Conservation (phyloP, 2,113 vertebrate species). For the Typhlomys cinereus region DNA sequence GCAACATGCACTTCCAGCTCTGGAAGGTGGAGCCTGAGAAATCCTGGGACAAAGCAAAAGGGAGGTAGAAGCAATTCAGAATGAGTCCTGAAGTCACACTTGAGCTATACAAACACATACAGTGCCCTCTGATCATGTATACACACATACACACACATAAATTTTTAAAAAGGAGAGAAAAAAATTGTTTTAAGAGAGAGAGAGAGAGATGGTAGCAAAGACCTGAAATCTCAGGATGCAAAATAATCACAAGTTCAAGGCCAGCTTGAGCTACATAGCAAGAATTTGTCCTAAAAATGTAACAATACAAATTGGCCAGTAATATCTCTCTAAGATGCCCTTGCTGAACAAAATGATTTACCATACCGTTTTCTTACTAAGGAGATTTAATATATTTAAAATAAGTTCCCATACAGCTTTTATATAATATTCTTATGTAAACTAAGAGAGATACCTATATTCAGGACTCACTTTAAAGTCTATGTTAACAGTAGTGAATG, state of each 20-base stretch:
- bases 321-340: neutral
- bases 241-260: neutral
- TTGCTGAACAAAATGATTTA: conserved; percentile 44
- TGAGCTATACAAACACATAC: no score
- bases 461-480: conserved; percentile 39
- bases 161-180: neutral
- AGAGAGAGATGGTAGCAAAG: neutral
- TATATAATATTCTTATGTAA: conserved; percentile 41
- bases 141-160: no score
- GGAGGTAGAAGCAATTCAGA: no score
- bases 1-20: no score
- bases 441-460: conserved; percentile 10
- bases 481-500: conserved; percentile 4
- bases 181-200: neutral
- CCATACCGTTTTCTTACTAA: conserved; percentile 19
- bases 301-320: neutral
- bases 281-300: neutral
- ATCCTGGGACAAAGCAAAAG: no score
- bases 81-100: no score
- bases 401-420: conserved; percentile 27
- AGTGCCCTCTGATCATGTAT: no score
- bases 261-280: neutral
- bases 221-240: neutral
- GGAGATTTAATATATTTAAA: neutral
- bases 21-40: no score